A percentile compares a stretch with the other conserved stretches of the same genome.
phyloP scores from a whole-genome alignment of 2,888 invertebrate species.

The Parnassius glacialis region DNA sequence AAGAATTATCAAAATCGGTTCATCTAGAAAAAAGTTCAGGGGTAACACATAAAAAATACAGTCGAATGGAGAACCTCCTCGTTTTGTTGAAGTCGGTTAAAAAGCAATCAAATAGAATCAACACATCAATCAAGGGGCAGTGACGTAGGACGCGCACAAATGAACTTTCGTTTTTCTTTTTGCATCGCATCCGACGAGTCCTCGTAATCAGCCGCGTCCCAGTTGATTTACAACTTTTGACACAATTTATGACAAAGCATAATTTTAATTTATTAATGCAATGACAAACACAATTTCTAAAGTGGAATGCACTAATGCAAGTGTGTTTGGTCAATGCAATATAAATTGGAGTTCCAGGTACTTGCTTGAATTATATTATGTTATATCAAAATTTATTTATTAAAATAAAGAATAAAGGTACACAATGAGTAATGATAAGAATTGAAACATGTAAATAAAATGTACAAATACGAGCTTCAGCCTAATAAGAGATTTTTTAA shows the following conservation, averaged over 20 bases:
- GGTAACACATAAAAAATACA: too few relatives aligned
- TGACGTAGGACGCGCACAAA: conserved; percentile 34
- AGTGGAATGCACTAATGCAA: conserved; percentile 23
- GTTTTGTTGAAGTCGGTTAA: background rate
- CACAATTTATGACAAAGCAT: conserved; percentile 33
- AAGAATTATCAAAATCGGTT: too few relatives aligned
- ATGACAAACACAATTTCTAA: conserved; percentile 12
- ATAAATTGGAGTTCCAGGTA: too few relatives aligned
- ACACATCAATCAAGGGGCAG: conserved; percentile 50
- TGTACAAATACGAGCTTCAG: background rate
- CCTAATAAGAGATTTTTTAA: background rate
- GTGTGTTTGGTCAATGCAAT: background rate
- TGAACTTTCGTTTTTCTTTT: conserved; percentile 50
- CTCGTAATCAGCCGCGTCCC: conserved; percentile 17
- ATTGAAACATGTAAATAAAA: background rate
- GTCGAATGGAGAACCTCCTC: too few relatives aligned
- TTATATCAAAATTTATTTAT: too few relatives aligned
- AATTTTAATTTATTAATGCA: conserved; percentile 24
- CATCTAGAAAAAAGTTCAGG: too few relatives aligned
- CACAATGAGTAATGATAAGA: background rate
- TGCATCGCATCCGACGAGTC: conserved; percentile 45
- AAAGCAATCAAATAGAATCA: conserved; percentile 48
- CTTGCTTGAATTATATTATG: too few relatives aligned
- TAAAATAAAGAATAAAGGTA: too few relatives aligned
- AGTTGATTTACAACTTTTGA: conserved; percentile 37